phyloP scores from a whole-genome alignment of 2,888 invertebrate species.

The Drosophila pegasa region DNA sequence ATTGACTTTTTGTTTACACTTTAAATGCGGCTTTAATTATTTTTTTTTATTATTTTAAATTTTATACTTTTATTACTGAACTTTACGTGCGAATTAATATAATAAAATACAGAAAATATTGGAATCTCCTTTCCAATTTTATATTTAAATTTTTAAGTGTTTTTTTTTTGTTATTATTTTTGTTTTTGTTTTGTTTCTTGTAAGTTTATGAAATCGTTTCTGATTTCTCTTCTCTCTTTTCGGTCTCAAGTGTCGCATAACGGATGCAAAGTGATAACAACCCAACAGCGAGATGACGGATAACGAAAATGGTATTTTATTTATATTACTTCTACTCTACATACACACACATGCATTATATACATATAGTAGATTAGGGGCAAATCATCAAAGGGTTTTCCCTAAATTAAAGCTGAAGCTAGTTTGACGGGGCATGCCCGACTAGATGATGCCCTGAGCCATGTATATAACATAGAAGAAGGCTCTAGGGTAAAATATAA shows the following conservation, averaged over 20 bases:
- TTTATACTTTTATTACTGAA: slow-evolving; percentile 3
- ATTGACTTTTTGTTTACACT: slow-evolving; percentile 16
- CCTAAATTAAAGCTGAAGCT: not conserved
- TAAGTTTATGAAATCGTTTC: slow-evolving; percentile 20
- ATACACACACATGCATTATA: not conserved
- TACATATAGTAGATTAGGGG: not conserved
- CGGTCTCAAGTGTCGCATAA: slow-evolving; percentile 64
- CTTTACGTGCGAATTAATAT: slow-evolving; percentile 44
- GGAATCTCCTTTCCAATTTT: slow-evolving; percentile 7
- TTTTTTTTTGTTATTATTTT: not conserved
- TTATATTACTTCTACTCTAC: slow-evolving; percentile 1
- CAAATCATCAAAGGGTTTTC: not conserved
- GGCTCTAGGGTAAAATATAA: too few relatives aligned
- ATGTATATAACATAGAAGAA: too few relatives aligned
- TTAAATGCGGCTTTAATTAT: slow-evolving; percentile 8
- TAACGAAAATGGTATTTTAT: slow-evolving; percentile 61
- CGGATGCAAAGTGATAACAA: slow-evolving; percentile 63
- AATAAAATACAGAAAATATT: slow-evolving; percentile 19
- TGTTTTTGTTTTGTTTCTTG: slow-evolving; percentile 8
- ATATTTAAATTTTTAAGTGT: slow-evolving; percentile 1
- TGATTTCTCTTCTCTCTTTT: slow-evolving; percentile 56
- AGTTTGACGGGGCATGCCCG: not conserved
- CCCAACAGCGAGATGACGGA: slow-evolving; percentile 59
- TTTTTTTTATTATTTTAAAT: not conserved
- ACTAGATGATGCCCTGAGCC: not conserved